These are phyloP conservation scores for Acanthochromis polyacanthus DNA, from an alignment of 2,113 vertebrate species.

Conservation along the genomic window DNA sequence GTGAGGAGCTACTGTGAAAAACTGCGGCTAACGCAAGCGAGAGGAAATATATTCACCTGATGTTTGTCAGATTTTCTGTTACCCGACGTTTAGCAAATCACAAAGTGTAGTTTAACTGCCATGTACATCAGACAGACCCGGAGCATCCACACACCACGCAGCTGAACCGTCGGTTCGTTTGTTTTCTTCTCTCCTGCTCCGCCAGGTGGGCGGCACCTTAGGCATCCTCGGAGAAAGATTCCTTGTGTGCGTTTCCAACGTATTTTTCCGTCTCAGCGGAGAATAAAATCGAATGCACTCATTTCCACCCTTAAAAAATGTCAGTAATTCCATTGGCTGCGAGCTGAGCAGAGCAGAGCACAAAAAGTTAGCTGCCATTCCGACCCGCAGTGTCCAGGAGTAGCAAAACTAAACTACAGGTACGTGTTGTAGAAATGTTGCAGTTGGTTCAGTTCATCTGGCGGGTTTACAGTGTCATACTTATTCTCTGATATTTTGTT, in stretches of 20 bases:
- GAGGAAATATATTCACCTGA: constrained; percentile 55
- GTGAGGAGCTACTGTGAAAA: not conserved
- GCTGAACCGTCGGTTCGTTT: not conserved
- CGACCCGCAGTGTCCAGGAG: not conserved
- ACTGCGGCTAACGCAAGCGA: not conserved
- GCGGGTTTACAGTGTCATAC: no score
- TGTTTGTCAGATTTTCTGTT: constrained; percentile 13
- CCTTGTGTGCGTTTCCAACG: not conserved
- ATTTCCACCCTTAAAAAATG: not conserved
- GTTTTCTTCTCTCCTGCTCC: not conserved
- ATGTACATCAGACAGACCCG: not conserved
- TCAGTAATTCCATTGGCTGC: constrained; percentile 42
- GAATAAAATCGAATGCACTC: not conserved
- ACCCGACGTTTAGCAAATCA: constrained; percentile 13
- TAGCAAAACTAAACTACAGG: not conserved
- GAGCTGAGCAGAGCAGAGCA: not conserved
- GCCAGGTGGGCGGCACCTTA: constrained; percentile 27
- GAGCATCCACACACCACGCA: not conserved
- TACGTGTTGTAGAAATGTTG: not conserved
- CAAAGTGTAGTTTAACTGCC: not conserved
- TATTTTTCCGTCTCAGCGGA: rapidly evolving
- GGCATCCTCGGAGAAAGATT: rapidly evolving
- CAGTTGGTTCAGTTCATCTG: no score
- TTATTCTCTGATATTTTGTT: no score
- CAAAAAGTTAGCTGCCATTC: constrained; percentile 14